Evolutionary conservation across 1,140 invertebrate genomes (phyloP).

Genomic region (Drosophila suzukii): DNA sequence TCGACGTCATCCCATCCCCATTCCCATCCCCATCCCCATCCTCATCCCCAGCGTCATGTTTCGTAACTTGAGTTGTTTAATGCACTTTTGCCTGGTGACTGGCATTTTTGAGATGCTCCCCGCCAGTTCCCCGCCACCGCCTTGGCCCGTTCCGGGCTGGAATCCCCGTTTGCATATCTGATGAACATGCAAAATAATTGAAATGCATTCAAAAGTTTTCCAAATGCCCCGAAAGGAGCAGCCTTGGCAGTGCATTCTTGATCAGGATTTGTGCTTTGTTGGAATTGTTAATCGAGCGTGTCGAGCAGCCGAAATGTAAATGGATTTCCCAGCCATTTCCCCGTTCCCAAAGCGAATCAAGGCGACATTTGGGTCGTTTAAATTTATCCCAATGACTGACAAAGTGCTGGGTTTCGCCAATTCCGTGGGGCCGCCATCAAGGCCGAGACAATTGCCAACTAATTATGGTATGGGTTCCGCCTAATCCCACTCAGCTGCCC

Average conservation of each 20-base stretch:
- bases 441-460: slow-evolving; percentile 24
- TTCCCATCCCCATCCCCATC: background rate
- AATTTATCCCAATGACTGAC: background rate
- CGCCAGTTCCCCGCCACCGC: background rate
- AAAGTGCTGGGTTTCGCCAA: slow-evolving; percentile 1
- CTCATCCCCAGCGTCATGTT: slow-evolving; percentile 28
- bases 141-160: background rate
- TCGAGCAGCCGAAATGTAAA: slow-evolving; percentile 33
- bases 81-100: slow-evolving; percentile 52
- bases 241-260: slow-evolving; percentile 37
- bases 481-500: slow-evolving; percentile 3
- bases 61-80: slow-evolving; percentile 59
- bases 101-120: slow-evolving; percentile 34
- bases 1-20: background rate
- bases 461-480: slow-evolving; percentile 13
- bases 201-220: slow-evolving; percentile 55
- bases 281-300: slow-evolving; percentile 50
- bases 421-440: background rate
- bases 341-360: slow-evolving; percentile 2
- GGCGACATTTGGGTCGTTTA: slow-evolving; percentile 9
- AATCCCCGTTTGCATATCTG: slow-evolving; percentile 47
- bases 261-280: slow-evolving; percentile 45
- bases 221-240: slow-evolving; percentile 22
- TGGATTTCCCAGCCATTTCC: slow-evolving; percentile 12
- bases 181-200: slow-evolving; percentile 58